These are phyloP conservation scores for Zoanthus sociatus DNA, from an alignment of 92 coral and sea anemone species.

Conservation along the genomic window DNA sequence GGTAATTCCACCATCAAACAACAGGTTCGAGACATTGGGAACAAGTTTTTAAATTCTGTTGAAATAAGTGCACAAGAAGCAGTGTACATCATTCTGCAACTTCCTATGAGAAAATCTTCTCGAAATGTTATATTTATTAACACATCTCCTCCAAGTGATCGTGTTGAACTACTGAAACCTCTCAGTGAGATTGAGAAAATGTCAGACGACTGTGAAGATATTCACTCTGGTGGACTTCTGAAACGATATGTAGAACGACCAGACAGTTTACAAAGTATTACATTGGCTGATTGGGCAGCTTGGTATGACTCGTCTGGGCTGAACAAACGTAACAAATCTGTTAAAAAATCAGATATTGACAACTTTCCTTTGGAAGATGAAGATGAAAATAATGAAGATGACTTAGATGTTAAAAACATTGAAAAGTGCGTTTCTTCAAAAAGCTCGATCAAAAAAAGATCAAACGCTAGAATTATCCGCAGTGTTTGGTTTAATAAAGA, in stretches of 20 bases:
- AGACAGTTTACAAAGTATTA: conserved; percentile 14
- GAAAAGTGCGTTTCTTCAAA: conserved; percentile 6
- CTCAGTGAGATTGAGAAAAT: conserved; percentile 64
- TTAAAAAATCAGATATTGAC: conserved; percentile 24
- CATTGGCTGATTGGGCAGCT: conserved; percentile 62
- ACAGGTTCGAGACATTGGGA: conserved; percentile 66
- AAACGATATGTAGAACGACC: conserved; percentile 53
- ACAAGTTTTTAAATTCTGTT: conserved; percentile 58
- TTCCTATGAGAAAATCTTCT: conserved; percentile 63
- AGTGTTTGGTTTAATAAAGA: conserved; percentile 47
- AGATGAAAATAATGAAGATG: conserved; percentile 23
- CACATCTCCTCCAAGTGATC: conserved; percentile 61
- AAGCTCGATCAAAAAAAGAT: conserved; percentile 9
- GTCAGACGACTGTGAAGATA: conserved; percentile 52
- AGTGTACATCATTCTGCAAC: conserved; percentile 60
- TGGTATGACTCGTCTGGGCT: conserved; percentile 39
- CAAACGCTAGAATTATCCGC: conserved; percentile 34
- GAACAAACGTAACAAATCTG: conserved; percentile 26
- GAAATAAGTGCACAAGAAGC: conserved; percentile 72
- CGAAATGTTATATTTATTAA: conserved; percentile 67
- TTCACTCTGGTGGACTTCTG: conserved; percentile 40
- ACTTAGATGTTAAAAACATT: conserved; percentile 12
- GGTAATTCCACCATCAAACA: conserved; percentile 57
- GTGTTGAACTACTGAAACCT: conserved; percentile 69
- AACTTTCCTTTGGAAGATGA: conserved; percentile 31